phyloP scores from a whole-genome alignment of 1,140 invertebrate species.

The Oryzaephilus surinamensis region DNA sequence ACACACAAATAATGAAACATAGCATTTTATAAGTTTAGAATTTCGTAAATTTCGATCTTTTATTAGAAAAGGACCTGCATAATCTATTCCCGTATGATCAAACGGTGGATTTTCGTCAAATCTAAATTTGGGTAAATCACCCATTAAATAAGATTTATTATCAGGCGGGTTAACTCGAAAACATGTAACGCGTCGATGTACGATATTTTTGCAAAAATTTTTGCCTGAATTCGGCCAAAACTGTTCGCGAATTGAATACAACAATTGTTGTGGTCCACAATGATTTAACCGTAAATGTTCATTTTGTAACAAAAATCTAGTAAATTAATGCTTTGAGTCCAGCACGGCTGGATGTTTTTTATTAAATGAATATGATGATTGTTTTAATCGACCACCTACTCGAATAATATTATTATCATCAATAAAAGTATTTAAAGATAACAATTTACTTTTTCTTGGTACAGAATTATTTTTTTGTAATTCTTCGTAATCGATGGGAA shows the following conservation, averaged over 20 bases:
- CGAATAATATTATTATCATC: constrained; percentile 10
- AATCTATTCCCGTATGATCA: constrained; percentile 21
- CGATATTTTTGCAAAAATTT: too few species aligned
- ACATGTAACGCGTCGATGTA: background rate
- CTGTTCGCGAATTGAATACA: too few species aligned
- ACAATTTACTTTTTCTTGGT: constrained; percentile 11
- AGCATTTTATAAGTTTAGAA: background rate
- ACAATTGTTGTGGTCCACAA: too few species aligned
- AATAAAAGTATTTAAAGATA: constrained; percentile 12
- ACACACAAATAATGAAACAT: constrained; percentile 9
- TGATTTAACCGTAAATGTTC: background rate
- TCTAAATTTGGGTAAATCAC: constrained; percentile 1
- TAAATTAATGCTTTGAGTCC: background rate
- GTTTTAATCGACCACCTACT: constrained; percentile 15
- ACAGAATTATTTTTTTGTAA: too few species aligned
- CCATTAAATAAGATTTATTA: background rate
- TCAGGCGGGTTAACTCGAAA: background rate
- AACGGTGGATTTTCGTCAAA: constrained; percentile 15
- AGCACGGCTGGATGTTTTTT: constrained; percentile 9
- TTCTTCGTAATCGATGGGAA: too few species aligned
- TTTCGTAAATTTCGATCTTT: constrained; percentile 1
- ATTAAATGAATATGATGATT: constrained; percentile 6
- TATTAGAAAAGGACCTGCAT: constrained; percentile 17
- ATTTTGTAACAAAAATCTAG: background rate
- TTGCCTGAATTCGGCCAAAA: too few species aligned